Conservation (phyloP, 1,140 invertebrate species). For the Bombus superbus region DNA sequence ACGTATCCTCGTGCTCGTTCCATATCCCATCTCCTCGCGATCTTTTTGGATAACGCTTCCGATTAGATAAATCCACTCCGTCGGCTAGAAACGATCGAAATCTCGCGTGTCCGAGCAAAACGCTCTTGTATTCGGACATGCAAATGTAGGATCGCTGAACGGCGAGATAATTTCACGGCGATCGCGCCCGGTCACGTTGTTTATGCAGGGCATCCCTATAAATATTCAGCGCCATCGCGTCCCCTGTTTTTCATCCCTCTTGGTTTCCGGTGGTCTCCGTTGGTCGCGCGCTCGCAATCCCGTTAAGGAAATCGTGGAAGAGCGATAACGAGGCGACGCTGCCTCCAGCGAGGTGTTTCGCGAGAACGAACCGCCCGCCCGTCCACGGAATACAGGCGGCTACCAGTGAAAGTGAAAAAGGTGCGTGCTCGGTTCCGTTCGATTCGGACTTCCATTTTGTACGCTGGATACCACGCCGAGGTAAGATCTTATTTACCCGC, state of each 20-base stretch:
- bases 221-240: conserved; percentile 27
- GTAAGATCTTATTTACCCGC: conserved; percentile 33
- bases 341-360: conserved; percentile 9
- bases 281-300: not conserved
- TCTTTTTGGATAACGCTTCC: not conserved
- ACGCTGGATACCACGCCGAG: conserved; percentile 67
- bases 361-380: not conserved
- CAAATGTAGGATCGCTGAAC: not conserved
- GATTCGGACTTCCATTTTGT: conserved; percentile 37
- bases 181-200: conserved; percentile 9
- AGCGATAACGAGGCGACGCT: conserved; percentile 24
- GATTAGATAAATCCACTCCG: too few species aligned
- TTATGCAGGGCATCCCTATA: conserved; percentile 5
- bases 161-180: conserved; percentile 23
- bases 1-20: not conserved
- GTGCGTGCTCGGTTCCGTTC: conserved; percentile 1
- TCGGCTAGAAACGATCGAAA: not conserved
- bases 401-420: conserved; percentile 32
- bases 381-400: not conserved
- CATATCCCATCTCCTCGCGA: not conserved
- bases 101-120: too few species aligned
- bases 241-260: not conserved
- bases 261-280: not conserved
- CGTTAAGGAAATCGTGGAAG: conserved; percentile 50
- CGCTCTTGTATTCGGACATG: not conserved